Evolutionary conservation across 1,140 invertebrate genomes (phyloP), one percentile per base, ranked within the genome.

Genomic region (Dendroctonus ponderosae): DNA sequence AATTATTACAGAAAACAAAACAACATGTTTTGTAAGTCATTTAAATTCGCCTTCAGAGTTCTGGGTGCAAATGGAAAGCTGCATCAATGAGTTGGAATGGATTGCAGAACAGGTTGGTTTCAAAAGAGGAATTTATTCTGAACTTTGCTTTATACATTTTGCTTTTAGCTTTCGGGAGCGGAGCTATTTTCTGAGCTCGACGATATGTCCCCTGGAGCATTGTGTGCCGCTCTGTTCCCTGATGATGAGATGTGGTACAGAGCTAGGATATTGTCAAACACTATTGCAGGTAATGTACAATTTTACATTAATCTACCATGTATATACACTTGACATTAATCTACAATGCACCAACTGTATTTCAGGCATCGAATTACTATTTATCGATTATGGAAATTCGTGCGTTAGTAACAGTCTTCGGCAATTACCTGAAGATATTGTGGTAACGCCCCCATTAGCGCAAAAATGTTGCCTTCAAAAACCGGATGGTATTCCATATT

Each of bases 361-460:
- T 49, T 37, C 40, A 68, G 66, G 74, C 8, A 68, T 79, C 5
- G 86, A 88, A 78, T 87, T 90, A 1, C 72, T 87, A 0, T 90
- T 89, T 71, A 85, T 90, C 75, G 89, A 91, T 79, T 91, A 90
- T 72, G 89, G 89, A 15, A 90, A 91, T 76, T 85, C 85, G 0
- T 85, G 85, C 8, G 80, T 83, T 6, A 82, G 83, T 0, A 82
- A 80, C 26, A 82, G 85, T 71, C 76, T 90, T 42, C 77, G 84
- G 39, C 81, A 81, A 70, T 76, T 91, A 14, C 87, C 89, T 1
- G 83, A 86, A 60, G 83, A 87, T 62, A 77, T 91, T 5, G 81
- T 85, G 37, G 75, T 80, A 9, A 79, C 85, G 64, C 84, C 85
- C 6, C 79, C 83, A 6, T 71, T 90, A 0, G 85, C 88, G 0